Percentiles rank a stretch among this genome's conserved stretches.
Evolutionary conservation across 1,140 invertebrate genomes (phyloP).

Genomic region (Drosophila trapezifrons): DNA sequence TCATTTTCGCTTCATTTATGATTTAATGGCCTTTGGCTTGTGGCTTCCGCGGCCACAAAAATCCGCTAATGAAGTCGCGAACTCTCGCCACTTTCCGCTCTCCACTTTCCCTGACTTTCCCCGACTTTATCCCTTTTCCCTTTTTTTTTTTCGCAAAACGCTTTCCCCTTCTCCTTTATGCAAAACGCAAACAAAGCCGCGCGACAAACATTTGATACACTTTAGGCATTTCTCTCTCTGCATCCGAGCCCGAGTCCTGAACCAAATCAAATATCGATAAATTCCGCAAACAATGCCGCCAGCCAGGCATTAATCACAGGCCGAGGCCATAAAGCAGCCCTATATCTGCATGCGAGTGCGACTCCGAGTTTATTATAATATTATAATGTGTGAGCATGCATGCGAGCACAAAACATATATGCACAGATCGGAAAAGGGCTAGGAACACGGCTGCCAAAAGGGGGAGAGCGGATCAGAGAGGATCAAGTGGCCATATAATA

Average conservation of each 20-base stretch:
- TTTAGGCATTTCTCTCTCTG: conserved; percentile 40
- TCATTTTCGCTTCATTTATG: conserved; percentile 39
- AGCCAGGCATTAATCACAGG: conserved; percentile 68
- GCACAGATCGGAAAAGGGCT: conserved; percentile 16
- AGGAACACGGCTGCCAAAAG: not conserved
- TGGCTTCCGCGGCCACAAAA: conserved; percentile 18
- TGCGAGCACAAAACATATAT: not conserved
- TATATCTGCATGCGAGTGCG: conserved; percentile 43
- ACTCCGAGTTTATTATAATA: conserved; percentile 19
- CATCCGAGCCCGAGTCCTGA: conserved; percentile 22
- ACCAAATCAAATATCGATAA: conserved; percentile 80
- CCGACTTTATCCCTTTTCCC: not conserved
- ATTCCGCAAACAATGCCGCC: conserved; percentile 65
- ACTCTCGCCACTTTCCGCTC: not conserved
- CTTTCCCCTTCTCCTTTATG: conserved; percentile 51
- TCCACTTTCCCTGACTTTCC: not conserved
- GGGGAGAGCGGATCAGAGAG: not conserved
- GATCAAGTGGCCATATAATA: conserved; percentile 7
- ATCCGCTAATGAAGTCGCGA: conserved; percentile 63
- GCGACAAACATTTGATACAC: conserved; percentile 77
- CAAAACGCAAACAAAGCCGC: conserved; percentile 80
- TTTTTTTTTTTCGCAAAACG: conserved; percentile 6
- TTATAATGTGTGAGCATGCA: conserved; percentile 6
- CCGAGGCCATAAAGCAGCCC: conserved; percentile 35
- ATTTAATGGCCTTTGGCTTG: conserved; percentile 41